Conservation (phyloP, 2,888 invertebrate genomes). For the Colletes collaris region DNA sequence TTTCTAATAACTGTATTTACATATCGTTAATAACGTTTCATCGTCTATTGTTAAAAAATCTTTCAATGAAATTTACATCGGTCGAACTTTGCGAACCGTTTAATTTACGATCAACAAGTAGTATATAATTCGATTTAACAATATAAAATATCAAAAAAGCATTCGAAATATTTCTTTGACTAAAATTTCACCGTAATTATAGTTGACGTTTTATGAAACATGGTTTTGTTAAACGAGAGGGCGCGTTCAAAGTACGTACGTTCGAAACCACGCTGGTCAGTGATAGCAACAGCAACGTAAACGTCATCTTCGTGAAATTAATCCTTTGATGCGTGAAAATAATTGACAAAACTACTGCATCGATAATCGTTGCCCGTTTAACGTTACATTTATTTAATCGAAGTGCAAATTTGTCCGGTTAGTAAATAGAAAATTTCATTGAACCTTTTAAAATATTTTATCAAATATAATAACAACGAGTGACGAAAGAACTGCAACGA, state of each 20-base stretch:
- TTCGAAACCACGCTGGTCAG: not conserved
- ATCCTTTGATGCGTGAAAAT: not conserved
- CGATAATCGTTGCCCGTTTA: not conserved
- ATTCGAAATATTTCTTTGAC: not conserved
- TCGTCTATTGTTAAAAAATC: not conserved
- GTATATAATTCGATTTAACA: not conserved
- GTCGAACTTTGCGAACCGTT: not conserved
- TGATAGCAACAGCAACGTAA: not conserved
- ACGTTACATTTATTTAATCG: too few relatives aligned
- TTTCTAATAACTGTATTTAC: not conserved
- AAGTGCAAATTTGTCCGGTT: not conserved
- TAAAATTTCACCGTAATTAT: not conserved
- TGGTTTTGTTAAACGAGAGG: not conserved
- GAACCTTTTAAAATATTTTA: not conserved
- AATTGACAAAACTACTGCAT: too few relatives aligned
- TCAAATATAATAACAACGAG: not conserved
- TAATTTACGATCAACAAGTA: conserved; percentile 43
- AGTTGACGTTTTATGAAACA: not conserved
- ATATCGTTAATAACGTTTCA: not conserved
- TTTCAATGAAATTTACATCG: not conserved
- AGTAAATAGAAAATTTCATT: not conserved
- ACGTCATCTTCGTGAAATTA: not conserved
- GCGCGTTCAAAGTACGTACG: not conserved
- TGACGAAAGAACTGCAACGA: not conserved
- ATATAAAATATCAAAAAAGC: not conserved